Percentiles rank a stretch among this genome's conserved stretches.
Conservation (phyloP, 1,140 invertebrate species). For the Mactra quadrangularis region DNA sequence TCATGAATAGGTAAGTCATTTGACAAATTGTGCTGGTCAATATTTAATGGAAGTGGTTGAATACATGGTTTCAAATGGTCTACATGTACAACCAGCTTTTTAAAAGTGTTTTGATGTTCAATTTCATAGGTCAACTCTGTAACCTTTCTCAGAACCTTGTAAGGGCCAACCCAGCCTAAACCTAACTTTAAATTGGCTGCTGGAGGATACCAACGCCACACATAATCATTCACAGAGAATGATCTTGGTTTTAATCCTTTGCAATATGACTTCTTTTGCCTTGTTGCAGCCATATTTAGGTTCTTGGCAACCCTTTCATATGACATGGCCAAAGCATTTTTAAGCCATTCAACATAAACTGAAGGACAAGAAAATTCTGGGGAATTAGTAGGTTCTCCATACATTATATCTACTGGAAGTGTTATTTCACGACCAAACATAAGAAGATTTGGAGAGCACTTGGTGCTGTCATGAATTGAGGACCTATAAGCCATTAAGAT, state of each 20-base stretch:
- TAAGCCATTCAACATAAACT: slow-evolving; percentile 18
- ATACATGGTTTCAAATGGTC: slow-evolving; percentile 25
- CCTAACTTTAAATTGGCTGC: slow-evolving; percentile 49
- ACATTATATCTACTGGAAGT: no score
- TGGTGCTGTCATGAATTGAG: no score
- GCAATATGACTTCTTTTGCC: slow-evolving; percentile 38
- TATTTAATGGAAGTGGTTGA: neutral
- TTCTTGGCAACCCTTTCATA: neutral
- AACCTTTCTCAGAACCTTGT: slow-evolving; percentile 5
- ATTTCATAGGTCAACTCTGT: slow-evolving; percentile 15
- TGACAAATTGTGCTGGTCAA: neutral
- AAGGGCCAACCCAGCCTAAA: slow-evolving; percentile 50
- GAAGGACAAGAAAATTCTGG: neutral
- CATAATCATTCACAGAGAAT: neutral
- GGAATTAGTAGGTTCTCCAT: neutral
- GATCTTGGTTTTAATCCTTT: slow-evolving; percentile 21
- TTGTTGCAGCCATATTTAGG: neutral
- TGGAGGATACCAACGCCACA: no score
- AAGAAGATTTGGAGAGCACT: no score
- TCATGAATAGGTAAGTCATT: neutral
- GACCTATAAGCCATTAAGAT: no score
- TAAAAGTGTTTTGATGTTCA: neutral
- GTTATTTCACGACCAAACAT: no score
- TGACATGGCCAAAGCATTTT: neutral
- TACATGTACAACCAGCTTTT: slow-evolving; percentile 8